phyloP scores from a whole-genome alignment of 2,888 invertebrate species.

The Caenorhabditis sp. region DNA sequence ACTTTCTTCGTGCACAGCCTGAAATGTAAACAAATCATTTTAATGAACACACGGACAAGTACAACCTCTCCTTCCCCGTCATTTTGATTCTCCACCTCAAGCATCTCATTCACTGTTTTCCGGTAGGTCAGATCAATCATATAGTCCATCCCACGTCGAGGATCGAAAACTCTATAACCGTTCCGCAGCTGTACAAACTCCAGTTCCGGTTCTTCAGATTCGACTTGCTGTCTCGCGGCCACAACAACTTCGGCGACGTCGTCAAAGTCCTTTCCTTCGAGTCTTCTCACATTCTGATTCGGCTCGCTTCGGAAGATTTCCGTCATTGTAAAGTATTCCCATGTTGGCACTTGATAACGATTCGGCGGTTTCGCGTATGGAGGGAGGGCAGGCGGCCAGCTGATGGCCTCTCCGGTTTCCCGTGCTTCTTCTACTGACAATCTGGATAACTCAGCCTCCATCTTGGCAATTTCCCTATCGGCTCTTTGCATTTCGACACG shows the following conservation, averaged over 20 bases:
- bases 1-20: constrained; percentile 46
- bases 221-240: constrained; percentile 60
- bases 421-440: constrained; percentile 79
- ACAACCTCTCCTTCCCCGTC: constrained; percentile 50
- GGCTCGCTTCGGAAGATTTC: constrained; percentile 89
- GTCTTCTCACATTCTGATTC: constrained; percentile 84
- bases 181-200: constrained; percentile 74
- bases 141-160: constrained; percentile 90
- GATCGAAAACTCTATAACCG: constrained; percentile 84
- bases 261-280: constrained; percentile 80
- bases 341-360: constrained; percentile 84
- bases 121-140: constrained; percentile 83
- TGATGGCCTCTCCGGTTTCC: constrained; percentile 80
- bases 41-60: not conserved
- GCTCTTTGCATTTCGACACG: constrained; percentile 68
- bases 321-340: constrained; percentile 89
- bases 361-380: constrained; percentile 84
- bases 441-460: constrained; percentile 80
- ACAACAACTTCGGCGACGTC: constrained; percentile 84
- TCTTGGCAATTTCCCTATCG: constrained; percentile 44
- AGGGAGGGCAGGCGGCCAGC: constrained; percentile 87
- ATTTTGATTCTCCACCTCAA: constrained; percentile 12
- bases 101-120: constrained; percentile 43
- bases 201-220: constrained; percentile 61
- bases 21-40: constrained; percentile 5